Evolutionary conservation across 2,113 vertebrate species (phyloP).

Genomic region (Nyctereutes procyonoides): DNA sequence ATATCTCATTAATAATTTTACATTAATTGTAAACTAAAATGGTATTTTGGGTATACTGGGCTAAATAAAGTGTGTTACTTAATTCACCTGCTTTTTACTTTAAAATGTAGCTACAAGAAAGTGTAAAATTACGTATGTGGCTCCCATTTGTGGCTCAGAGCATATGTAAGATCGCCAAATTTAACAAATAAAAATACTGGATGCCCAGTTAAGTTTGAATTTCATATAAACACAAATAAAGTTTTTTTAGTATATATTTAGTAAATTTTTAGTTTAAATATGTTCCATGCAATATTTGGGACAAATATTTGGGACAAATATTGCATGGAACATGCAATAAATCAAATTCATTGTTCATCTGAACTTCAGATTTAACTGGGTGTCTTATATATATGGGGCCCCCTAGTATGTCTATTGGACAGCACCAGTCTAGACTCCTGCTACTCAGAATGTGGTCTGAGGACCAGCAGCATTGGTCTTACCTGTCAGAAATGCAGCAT

Average conservation of each 20-base stretch:
- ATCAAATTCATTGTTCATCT: slow-evolving; percentile 9
- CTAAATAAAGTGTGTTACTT: background rate
- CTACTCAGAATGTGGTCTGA: background rate
- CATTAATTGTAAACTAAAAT: background rate
- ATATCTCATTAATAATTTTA: background rate
- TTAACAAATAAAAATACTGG: slow-evolving; percentile 11
- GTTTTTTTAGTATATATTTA: background rate
- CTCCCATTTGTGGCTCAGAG: background rate
- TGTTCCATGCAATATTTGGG: background rate
- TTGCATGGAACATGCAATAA: background rate
- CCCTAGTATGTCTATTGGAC: background rate
- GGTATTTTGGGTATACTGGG: background rate
- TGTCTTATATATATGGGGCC: background rate
- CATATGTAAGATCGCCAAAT: background rate
- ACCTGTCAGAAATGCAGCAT: background rate
- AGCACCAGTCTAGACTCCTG: background rate
- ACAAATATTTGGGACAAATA: background rate
- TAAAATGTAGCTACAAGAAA: slow-evolving; percentile 25
- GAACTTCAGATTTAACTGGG: background rate
- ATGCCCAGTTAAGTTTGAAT: background rate
- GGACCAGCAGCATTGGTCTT: background rate
- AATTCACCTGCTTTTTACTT: slow-evolving; percentile 31
- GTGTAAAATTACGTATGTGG: background rate
- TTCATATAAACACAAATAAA: background rate
- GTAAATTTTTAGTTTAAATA: background rate